These are phyloP conservation scores for Nycticorax nycticorax DNA, from an alignment of 2,113 vertebrate species.

Conservation along the genomic window DNA sequence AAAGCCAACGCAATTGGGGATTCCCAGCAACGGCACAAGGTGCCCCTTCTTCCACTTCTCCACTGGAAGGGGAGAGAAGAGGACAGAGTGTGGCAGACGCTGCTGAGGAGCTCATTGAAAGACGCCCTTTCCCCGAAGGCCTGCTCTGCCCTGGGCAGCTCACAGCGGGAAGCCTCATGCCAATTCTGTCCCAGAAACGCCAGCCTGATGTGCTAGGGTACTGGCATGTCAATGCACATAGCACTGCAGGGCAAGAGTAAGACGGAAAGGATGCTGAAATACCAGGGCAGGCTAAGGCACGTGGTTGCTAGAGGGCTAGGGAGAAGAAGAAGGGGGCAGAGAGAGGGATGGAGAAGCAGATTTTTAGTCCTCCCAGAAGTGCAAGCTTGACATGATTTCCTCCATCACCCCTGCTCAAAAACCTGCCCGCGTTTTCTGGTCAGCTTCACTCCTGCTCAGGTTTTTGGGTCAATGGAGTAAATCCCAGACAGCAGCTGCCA, in stretches of 20 bases:
- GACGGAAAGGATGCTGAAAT: background rate
- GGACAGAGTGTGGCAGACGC: background rate
- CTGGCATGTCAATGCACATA: accelerated
- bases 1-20: slow-evolving; percentile 87
- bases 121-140: background rate
- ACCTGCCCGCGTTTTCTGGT: background rate
- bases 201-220: background rate
- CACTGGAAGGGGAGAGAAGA: slow-evolving; percentile 74
- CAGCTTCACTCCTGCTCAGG: background rate
- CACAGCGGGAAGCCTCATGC: background rate
- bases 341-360: background rate
- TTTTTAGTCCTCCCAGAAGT: background rate
- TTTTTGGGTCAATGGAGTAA: background rate
- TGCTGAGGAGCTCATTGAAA: background rate
- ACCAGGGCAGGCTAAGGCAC: background rate
- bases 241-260: background rate
- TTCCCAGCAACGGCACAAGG: slow-evolving; percentile 80
- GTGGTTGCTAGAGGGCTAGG: background rate
- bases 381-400: background rate
- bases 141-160: background rate
- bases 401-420: background rate
- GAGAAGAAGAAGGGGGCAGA: background rate
- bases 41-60: slow-evolving; percentile 88
- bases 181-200: background rate
- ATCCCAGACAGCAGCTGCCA: background rate